These are phyloP conservation scores for Xylota segnis DNA, from an alignment of 2,888 invertebrate species.

Conservation along the genomic window DNA sequence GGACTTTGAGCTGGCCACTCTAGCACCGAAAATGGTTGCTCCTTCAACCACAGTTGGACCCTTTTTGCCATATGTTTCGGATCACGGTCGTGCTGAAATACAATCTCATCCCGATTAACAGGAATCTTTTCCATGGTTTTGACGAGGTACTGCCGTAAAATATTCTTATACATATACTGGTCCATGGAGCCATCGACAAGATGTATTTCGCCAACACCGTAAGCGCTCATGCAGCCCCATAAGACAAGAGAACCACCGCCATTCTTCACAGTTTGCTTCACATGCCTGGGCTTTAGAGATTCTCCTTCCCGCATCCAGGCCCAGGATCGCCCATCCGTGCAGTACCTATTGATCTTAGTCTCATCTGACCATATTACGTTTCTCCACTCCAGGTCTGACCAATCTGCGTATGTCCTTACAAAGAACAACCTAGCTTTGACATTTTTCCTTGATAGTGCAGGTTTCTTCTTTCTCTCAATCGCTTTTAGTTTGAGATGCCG, in stretches of 20 bases:
- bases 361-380: slow-evolving; percentile 66
- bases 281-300: slow-evolving; percentile 54
- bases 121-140: slow-evolving; percentile 38
- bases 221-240: slow-evolving; percentile 69
- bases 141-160: slow-evolving; percentile 15
- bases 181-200: slow-evolving; percentile 61
- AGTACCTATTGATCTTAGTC: slow-evolving; percentile 65
- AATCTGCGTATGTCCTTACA: slow-evolving; percentile 44
- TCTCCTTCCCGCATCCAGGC: slow-evolving; percentile 67
- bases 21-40: slow-evolving; percentile 49
- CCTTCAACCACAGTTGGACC: slow-evolving; percentile 54
- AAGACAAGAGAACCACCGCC: slow-evolving; percentile 57
- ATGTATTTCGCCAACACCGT: slow-evolving; percentile 61
- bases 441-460: slow-evolving; percentile 58
- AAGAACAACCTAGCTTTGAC: slow-evolving; percentile 57
- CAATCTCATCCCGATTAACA: neutral
- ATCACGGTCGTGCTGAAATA: slow-evolving; percentile 68
- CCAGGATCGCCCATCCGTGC: slow-evolving; percentile 68
- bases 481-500: slow-evolving; percentile 40
- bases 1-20: slow-evolving; percentile 72
- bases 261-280: slow-evolving; percentile 60
- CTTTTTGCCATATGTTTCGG: slow-evolving; percentile 67
- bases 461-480: slow-evolving; percentile 68
- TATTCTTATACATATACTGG: slow-evolving; percentile 57
- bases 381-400: slow-evolving; percentile 41